Evolutionary conservation across 1,140 invertebrate genomes (phyloP).

Genomic region (Formica exsecta): DNA sequence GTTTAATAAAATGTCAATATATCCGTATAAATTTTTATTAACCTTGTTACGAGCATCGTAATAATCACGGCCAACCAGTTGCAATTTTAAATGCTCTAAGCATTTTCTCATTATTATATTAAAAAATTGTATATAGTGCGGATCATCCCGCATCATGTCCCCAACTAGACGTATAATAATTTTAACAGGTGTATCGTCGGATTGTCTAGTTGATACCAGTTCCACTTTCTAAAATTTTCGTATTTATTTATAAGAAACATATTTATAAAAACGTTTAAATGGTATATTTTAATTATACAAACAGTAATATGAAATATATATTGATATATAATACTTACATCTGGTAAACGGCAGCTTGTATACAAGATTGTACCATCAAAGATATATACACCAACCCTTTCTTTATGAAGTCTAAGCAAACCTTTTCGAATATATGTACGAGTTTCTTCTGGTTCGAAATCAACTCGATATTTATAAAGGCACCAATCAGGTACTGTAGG

Average conservation of each 20-base stretch:
- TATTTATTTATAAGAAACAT: not conserved
- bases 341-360: conserved; percentile 70
- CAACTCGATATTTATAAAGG: conserved; percentile 94
- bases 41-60: conserved; percentile 91
- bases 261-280: not conserved
- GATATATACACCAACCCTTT: conserved; percentile 86
- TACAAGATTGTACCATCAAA: conserved; percentile 87
- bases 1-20: not conserved
- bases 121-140: conserved; percentile 87
- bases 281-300: not conserved
- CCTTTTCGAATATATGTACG: conserved; percentile 88
- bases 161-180: conserved; percentile 82
- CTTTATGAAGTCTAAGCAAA: conserved; percentile 87
- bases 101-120: conserved; percentile 92
- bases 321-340: conserved; percentile 69
- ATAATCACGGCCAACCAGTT: conserved; percentile 92
- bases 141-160: conserved; percentile 81
- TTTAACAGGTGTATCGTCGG: conserved; percentile 77
- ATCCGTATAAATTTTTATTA: conserved; percentile 81
- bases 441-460: conserved; percentile 92
- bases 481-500: conserved; percentile 90
- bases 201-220: conserved; percentile 75
- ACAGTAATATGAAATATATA: not conserved
- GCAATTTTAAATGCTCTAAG: conserved; percentile 88
- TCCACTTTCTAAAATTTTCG: conserved; percentile 78